Evolutionary conservation across 2,113 vertebrate genomes (phyloP), one percentile per base, ranked within the genome.

Genomic region (Lucifuga dentata): DNA sequence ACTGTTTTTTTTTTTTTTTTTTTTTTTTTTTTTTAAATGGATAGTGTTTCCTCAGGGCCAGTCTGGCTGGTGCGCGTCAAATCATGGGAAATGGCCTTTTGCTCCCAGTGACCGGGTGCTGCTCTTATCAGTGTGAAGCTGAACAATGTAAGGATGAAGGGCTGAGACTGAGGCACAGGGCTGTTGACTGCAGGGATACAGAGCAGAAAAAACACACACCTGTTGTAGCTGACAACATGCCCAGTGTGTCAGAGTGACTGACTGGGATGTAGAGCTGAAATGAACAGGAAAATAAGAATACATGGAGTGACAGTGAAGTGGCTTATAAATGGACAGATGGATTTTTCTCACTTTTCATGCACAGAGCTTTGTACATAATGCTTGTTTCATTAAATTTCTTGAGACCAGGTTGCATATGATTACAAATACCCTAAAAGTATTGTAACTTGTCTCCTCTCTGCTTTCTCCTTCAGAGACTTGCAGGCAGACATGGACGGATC

Each of bases 381-480:
- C n/a, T n/a, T 29, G 26, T 29, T 29, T 3, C 26, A 29, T 29
- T 29, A 29, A 7, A 5, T 29, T 29, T 7, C 26, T 3, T 29
- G 26, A 7, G 3, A 29, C 26, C 32, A 21, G 8, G n/a, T n/a
- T 0, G 20, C 61, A 35, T 79, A 3, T 29, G n/a, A 29, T 29
- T 3, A 7, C 26, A 29, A 7, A 29, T 29, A 29, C 10, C 33
- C 33, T 2, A 40, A 5, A n/a, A 40, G 15, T n/a, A 16, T 13
- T n/a, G 1, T 40, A 46, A 19, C 68, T 0, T 38, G 2, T 38
- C 17, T 17, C 35, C 13, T 77, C 49, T 68, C 11, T 69, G 1
- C 38, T 70, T 1, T 66, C 3, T 61, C 85, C 83, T 6, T 4
- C 85, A 97, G 96, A 82, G 86, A 17, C 68, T 84, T 57, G 79